Evolutionary conservation across 2,113 vertebrate genomes (phyloP).

Genomic region (Prolemur simus): DNA sequence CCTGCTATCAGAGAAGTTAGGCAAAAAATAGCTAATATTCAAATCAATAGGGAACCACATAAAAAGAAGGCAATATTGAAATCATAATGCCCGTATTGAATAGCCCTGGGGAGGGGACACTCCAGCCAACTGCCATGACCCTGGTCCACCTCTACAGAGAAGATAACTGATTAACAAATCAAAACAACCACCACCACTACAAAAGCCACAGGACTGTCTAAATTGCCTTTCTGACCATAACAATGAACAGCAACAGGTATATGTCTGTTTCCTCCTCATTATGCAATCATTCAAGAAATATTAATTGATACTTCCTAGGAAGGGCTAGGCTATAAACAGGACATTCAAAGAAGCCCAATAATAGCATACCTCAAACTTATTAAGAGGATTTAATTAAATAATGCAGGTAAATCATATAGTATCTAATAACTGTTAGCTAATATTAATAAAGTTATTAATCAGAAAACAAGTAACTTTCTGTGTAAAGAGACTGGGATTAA

Average conservation of each 20-base stretch:
- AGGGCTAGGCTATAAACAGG: neutral
- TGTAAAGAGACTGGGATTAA: neutral
- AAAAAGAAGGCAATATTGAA: neutral
- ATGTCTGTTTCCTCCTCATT: neutral
- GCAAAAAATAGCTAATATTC: conserved; percentile 1
- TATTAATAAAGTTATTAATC: conserved; percentile 23
- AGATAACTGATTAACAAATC: neutral
- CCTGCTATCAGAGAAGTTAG: neutral
- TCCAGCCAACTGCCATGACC: neutral
- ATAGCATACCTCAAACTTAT: conserved; percentile 14
- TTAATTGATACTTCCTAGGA: neutral
- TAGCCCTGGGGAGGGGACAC: neutral
- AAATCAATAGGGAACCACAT: neutral
- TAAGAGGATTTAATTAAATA: conserved; percentile 42
- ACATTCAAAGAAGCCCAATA: neutral
- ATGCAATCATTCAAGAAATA: neutral
- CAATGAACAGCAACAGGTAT: neutral
- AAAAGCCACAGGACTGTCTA: conserved; percentile 18
- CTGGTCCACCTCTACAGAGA: neutral
- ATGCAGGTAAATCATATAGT: neutral
- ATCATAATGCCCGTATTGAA: neutral
- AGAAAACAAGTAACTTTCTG: neutral
- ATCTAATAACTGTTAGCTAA: neutral
- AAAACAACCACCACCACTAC: neutral
- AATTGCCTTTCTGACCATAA: conserved; percentile 28